Evolutionary conservation across 2,113 vertebrate species (phyloP).

Genomic region (Dasyornis broadbenti): DNA sequence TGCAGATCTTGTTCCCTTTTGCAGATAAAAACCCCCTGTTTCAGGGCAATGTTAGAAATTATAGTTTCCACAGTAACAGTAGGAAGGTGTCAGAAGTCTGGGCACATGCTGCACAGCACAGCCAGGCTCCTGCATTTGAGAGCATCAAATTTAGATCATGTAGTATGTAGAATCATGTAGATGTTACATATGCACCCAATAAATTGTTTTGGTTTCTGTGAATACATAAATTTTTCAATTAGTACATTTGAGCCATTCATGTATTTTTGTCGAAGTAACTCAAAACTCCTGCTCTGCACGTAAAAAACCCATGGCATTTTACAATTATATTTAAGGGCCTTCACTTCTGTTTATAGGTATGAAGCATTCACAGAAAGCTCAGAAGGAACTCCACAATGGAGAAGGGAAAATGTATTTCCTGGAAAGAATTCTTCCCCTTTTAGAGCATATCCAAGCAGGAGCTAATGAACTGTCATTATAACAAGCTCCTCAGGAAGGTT

Average conservation of each 20-base stretch:
- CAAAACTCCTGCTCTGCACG: not conserved
- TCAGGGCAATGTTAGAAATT: not conserved
- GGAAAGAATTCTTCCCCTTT: not conserved
- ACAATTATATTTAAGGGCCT: not conserved
- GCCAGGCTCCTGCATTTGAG: not conserved
- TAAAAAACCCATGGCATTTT: not conserved
- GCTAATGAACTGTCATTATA: not conserved
- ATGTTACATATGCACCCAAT: not conserved
- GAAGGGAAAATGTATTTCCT: not conserved
- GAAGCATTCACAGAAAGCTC: not conserved
- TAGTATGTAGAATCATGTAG: no score
- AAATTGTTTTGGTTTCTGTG: not conserved
- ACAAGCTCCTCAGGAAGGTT: not conserved
- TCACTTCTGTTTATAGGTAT: not conserved
- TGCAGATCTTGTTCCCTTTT: not conserved
- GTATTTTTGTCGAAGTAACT: not conserved
- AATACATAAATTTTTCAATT: not conserved
- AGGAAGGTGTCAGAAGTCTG: not conserved
- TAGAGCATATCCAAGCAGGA: not conserved
- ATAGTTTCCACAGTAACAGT: constrained; percentile 24
- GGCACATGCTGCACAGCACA: not conserved
- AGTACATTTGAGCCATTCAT: not conserved
- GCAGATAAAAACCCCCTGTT: not conserved
- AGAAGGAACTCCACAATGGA: not conserved
- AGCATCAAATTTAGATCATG: no score